These are phyloP conservation scores for Mesoclemmys tuberculata DNA, from an alignment of 2,113 vertebrate species.

Conservation along the genomic window DNA sequence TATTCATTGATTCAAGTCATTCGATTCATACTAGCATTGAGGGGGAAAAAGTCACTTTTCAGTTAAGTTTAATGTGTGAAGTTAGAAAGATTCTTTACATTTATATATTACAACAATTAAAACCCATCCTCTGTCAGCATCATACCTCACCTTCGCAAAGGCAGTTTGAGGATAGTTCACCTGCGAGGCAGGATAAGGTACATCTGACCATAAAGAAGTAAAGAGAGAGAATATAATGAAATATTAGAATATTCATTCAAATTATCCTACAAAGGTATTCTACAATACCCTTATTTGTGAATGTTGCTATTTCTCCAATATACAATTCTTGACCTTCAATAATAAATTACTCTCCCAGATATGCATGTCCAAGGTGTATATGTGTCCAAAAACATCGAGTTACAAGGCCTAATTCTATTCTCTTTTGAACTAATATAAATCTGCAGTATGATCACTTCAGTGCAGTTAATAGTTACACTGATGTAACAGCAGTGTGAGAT, in stretches of 20 bases:
- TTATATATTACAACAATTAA: background rate
- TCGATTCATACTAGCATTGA: background rate
- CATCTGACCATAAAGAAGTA: background rate
- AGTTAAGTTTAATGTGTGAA: background rate
- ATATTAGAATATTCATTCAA: conserved; percentile 1
- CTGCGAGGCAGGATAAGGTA: background rate
- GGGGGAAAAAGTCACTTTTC: background rate
- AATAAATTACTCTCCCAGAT: background rate
- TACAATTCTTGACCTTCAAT: background rate
- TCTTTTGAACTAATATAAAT: background rate
- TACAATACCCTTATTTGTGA: too few species aligned
- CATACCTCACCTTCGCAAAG: background rate
- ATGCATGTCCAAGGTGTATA: conserved; percentile 5
- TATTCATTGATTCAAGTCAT: background rate
- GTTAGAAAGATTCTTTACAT: too few species aligned
- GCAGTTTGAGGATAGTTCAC: background rate
- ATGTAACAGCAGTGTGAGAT: conserved; percentile 39
- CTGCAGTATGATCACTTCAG: background rate
- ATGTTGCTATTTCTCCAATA: background rate
- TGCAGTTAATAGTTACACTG: background rate
- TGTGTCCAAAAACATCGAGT: conserved; percentile 43
- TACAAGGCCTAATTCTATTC: background rate
- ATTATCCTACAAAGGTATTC: background rate
- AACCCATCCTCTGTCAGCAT: background rate
- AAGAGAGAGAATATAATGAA: background rate